These are phyloP conservation scores for Caenorhabditis doughertyi DNA, from an alignment of 2,888 invertebrate species.

Conservation along the genomic window DNA sequence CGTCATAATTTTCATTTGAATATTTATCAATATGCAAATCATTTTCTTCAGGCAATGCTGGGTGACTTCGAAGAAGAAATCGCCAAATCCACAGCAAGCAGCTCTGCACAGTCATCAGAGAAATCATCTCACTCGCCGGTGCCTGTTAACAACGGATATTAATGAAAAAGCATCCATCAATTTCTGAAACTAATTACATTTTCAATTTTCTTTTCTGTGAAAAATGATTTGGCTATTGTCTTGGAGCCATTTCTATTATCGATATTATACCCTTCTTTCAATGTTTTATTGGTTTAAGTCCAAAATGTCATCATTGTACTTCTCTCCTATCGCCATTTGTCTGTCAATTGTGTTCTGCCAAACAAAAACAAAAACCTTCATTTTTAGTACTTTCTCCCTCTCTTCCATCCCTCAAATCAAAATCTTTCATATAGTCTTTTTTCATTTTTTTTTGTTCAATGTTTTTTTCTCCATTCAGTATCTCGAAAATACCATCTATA, in stretches of 20 bases:
- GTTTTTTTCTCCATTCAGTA: background rate
- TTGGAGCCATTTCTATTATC: conserved; percentile 9
- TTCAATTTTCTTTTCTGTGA: conserved; percentile 47
- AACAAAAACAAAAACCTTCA: background rate
- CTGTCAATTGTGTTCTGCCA: conserved; percentile 35
- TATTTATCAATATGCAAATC: background rate
- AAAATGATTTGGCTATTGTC: conserved; percentile 36
- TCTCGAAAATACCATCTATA: conserved; percentile 1
- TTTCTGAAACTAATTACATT: background rate
- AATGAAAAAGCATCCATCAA: conserved; percentile 2
- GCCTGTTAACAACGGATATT: conserved; percentile 61
- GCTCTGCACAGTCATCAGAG: conserved; percentile 51
- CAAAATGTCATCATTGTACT: background rate
- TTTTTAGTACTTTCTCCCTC: background rate
- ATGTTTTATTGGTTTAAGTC: conserved; percentile 3
- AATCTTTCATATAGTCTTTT: conserved; percentile 30
- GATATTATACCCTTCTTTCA: background rate
- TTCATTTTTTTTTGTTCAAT: background rate
- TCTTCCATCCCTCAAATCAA: conserved; percentile 7
- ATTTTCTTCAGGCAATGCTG: conserved; percentile 76
- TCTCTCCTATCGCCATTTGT: conserved; percentile 26
- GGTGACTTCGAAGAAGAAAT: conserved; percentile 76
- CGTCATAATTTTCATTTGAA: background rate
- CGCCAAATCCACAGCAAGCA: conserved; percentile 44
- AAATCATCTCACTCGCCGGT: conserved; percentile 57